Conservation (phyloP, 2,888 invertebrate genomes). For the Psococerastis gibbosa region DNA sequence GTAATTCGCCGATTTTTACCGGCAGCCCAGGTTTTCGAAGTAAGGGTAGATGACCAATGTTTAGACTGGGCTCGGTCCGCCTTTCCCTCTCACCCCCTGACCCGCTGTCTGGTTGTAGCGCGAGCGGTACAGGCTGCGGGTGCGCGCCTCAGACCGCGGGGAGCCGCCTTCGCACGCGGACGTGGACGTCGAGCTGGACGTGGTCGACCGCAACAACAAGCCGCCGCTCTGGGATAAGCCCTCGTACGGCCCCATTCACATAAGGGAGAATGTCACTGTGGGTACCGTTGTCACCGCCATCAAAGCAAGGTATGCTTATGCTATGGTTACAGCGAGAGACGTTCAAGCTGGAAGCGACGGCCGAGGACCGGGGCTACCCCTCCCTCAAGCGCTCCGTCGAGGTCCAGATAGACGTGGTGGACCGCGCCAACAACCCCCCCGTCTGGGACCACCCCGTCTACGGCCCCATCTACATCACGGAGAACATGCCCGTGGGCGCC, state of each 20-base stretch:
- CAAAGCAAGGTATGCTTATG: conserved; percentile 61
- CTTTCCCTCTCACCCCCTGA: conserved; percentile 25
- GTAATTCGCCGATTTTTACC: too few species aligned
- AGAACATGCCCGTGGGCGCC: conserved; percentile 94
- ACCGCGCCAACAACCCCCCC: conserved; percentile 93
- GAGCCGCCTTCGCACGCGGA: conserved; percentile 80
- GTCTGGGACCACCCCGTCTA: conserved; percentile 93
- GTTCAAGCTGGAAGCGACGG: conserved; percentile 95
- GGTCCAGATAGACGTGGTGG: conserved; percentile 97
- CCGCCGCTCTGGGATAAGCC: conserved; percentile 90
- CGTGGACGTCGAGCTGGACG: conserved; percentile 94
- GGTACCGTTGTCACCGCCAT: conserved; percentile 96
- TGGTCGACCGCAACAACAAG: conserved; percentile 97
- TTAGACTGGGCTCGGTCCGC: conserved; percentile 30
- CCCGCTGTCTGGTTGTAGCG: conserved; percentile 66
- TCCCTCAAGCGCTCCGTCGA: conserved; percentile 90
- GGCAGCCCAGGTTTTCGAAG: too few species aligned
- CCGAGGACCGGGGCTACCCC: conserved; percentile 93
- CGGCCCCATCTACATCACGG: conserved; percentile 93
- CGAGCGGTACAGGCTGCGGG: conserved; percentile 90
- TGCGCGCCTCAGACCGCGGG: conserved; percentile 92
- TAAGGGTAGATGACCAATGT: too few species aligned
- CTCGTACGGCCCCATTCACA: conserved; percentile 93
- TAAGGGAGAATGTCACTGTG: conserved; percentile 98
- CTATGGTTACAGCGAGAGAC: conserved; percentile 64